A percentile compares a stretch with the other conserved stretches of the same genome.
Conservation (phyloP, 1,140 invertebrate genomes). For the Solenopsis fugax region DNA sequence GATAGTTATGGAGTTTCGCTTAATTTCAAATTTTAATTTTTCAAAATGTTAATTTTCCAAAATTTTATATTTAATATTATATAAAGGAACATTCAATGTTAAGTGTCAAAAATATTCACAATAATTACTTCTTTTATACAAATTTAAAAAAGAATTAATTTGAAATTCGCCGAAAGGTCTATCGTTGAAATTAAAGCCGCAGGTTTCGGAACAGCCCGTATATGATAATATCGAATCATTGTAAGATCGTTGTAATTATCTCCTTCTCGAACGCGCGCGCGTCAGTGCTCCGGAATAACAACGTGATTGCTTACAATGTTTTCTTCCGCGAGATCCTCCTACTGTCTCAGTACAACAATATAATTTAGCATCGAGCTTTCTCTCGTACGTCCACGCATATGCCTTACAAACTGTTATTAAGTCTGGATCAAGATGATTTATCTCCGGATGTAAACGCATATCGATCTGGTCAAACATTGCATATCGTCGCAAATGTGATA, state of each 20-base stretch:
- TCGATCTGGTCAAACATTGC: constrained; percentile 20
- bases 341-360: constrained; percentile 49
- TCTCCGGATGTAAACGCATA: constrained; percentile 31
- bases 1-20: neutral
- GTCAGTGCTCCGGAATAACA: constrained; percentile 33
- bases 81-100: neutral
- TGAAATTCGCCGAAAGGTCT: neutral
- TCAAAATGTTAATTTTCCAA: neutral
- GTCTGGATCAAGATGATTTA: constrained; percentile 48
- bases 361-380: constrained; percentile 49
- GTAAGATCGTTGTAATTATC: constrained; percentile 45
- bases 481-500: constrained; percentile 21
- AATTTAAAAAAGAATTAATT: neutral
- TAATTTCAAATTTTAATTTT: neutral
- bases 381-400: constrained; percentile 37
- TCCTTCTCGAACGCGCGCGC: neutral
- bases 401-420: constrained; percentile 28
- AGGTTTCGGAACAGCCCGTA: neutral
- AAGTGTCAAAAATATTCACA: neutral
- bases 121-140: neutral
- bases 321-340: constrained; percentile 56
- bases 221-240: constrained; percentile 25
- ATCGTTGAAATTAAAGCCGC: neutral
- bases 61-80: neutral
- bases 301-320: constrained; percentile 45